Evolutionary conservation across 2,888 invertebrate species (phyloP), one percentile per base, ranked within the genome.

Genomic region (Caenorhabditis drosophilae): DNA sequence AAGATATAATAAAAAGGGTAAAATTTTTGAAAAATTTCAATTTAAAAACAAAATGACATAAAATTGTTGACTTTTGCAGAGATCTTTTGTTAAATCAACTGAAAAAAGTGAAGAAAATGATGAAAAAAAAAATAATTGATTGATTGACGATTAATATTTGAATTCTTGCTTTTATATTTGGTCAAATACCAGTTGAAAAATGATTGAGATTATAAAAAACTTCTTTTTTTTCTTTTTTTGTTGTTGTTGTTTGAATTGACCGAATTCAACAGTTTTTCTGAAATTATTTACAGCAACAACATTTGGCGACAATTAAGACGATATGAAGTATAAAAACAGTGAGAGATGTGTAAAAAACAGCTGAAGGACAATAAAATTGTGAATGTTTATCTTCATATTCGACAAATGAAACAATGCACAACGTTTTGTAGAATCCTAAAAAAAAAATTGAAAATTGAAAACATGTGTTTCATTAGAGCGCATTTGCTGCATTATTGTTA

Each of bases 201-300:
- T n/a, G n/a, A n/a, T n/a, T n/a, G n/a, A n/a, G n/a, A n/a, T n/a
- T n/a, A n/a, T n/a, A n/a, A n/a, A n/a, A n/a, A n/a, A n/a, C n/a
- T n/a, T n/a, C n/a, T n/a, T n/a, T n/a, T n/a, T n/a, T n/a, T n/a
- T n/a, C n/a, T n/a, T n/a, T n/a, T n/a, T n/a, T n/a, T n/a, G n/a
- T n/a, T n/a, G n/a, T n/a, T n/a, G n/a, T n/a, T n/a, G n/a, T n/a
- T n/a, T n/a, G n/a, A n/a, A n/a, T n/a, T n/a, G n/a, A n/a, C n/a
- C n/a, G n/a, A n/a, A n/a, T n/a, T n/a, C n/a, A n/a, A n/a, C n/a
- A n/a, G n/a, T n/a, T n/a, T n/a, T n/a, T n/a, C n/a, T n/a, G n/a
- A n/a, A n/a, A n/a, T 69, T 64, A 73, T 67, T 73, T 73, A 59
- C 73, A 73, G 52, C 73, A 73, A 49, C 73, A 73, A 55, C 70